Percentiles rank a stretch among this genome's conserved stretches.
Evolutionary conservation across 2,888 invertebrate genomes (phyloP).

Genomic region (Heliconius sara): DNA sequence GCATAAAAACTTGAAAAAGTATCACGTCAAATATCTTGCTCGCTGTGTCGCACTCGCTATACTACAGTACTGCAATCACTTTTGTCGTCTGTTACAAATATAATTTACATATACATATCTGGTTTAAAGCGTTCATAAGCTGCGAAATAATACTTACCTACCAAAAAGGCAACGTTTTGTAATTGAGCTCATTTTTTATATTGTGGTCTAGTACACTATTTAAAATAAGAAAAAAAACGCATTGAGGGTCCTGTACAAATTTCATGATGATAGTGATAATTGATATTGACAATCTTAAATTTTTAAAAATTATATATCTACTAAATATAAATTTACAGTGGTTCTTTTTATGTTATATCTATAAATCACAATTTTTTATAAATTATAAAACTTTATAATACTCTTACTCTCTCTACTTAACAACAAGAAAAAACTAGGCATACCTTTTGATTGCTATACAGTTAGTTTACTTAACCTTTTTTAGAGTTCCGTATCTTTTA

Average conservation of each 20-base stretch:
- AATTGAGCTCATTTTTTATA: neutral
- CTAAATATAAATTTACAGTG: neutral
- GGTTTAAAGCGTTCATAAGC: neutral
- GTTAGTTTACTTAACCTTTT: too few relatives aligned
- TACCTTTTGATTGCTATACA: too few relatives aligned
- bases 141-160: neutral
- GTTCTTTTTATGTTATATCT: neutral
- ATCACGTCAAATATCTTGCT: constrained; percentile 69
- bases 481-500: too few relatives aligned
- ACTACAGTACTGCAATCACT: constrained; percentile 4
- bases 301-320: too few relatives aligned
- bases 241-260: neutral
- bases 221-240: too few relatives aligned
- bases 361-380: too few relatives aligned
- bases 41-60: constrained; percentile 41
- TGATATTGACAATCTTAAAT: neutral
- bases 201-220: neutral
- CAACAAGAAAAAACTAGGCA: too few relatives aligned
- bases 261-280: too few relatives aligned
- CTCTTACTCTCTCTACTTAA: too few relatives aligned
- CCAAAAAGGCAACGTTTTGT: neutral
- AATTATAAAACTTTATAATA: too few relatives aligned
- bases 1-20: constrained; percentile 62
- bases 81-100: constrained; percentile 6
- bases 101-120: constrained; percentile 14